Base-by-base conservation (phyloP, 64 coral and sea anemone genomes). In the Hydrozoanthus tunicans region DNA sequence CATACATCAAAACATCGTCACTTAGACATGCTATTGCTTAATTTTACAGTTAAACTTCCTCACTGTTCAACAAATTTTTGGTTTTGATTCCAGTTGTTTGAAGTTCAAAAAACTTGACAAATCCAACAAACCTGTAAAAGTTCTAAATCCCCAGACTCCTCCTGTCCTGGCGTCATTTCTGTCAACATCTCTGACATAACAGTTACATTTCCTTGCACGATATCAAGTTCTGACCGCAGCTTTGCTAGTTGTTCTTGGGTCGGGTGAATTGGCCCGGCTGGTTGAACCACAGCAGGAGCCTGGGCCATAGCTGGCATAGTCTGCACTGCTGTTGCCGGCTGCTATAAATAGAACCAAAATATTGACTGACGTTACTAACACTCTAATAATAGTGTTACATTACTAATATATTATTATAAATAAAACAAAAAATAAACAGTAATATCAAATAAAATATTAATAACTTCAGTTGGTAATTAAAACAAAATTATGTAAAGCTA, bases 151-250 rank as follows among this genome's bases (percentile, higher is more conserved):
- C 94, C 97, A 53, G 94, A 79, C 77, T 92, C 92, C 56, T 95
- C 94, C 64, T 94, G 91, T 6, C 97, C 97, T 62, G 91, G 91
- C 66, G 89, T 95, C 89, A 99, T 91, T 79, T 93, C 94, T 80
- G 94, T 99, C 61, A 99, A 69, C 97, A 99, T 99, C 73, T 99
- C 97, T 1, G 97, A 99, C 97, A 99, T 99, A 6, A 99, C 97
- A 53, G 75, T 81, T 6, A 99, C 86, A 78, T 99, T 99, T 51
- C 94, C 97, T 70, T 99, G 92, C 8, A 99, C 97, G 17, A 94
- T 90, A 62, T 99, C 97, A 89, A 99, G 91, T 61, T 99, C 94
- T 51, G 97, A 99, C 12, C 94, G 78, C 60, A 99, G 68, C 81
- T 99, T 99, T 24, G 94, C 97, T 3, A 99, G 32, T 65, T 95